These are phyloP conservation scores for Pelochelys cantorii DNA, from an alignment of 2,797 vertebrate species.

Conservation along the genomic window DNA sequence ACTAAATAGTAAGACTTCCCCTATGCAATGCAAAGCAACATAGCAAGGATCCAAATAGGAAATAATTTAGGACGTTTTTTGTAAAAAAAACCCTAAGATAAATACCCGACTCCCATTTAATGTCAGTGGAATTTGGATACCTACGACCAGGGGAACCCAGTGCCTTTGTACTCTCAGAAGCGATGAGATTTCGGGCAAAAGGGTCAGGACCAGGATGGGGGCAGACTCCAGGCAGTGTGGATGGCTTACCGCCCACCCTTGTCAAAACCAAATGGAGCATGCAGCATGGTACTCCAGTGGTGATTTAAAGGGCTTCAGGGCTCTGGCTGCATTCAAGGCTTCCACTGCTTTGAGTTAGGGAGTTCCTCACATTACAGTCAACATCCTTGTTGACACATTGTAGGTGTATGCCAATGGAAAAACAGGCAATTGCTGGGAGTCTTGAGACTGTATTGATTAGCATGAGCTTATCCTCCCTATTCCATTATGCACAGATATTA, in stretches of 20 bases:
- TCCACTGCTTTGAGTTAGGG: neutral
- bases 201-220: no score
- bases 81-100: accelerated
- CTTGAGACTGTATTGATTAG: constrained; percentile 43
- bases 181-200: no score
- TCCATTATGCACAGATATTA: constrained; percentile 13
- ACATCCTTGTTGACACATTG: constrained; percentile 22
- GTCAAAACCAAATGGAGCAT: no score
- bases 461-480: neutral
- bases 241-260: no score
- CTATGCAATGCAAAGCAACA: accelerated
- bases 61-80: accelerated
- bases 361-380: neutral
- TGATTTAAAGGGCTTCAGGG: no score
- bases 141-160: no score
- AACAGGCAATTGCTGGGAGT: constrained; percentile 12
- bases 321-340: neutral
- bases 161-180: no score
- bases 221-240: no score
- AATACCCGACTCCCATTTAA: neutral
- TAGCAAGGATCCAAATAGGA: neutral
- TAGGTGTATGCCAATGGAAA: constrained; percentile 34
- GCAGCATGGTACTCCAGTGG: no score
- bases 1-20: neutral
- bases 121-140: accelerated